Base-by-base conservation (phyloP, 2,888 invertebrate genomes). In the Altica lythri region DNA sequence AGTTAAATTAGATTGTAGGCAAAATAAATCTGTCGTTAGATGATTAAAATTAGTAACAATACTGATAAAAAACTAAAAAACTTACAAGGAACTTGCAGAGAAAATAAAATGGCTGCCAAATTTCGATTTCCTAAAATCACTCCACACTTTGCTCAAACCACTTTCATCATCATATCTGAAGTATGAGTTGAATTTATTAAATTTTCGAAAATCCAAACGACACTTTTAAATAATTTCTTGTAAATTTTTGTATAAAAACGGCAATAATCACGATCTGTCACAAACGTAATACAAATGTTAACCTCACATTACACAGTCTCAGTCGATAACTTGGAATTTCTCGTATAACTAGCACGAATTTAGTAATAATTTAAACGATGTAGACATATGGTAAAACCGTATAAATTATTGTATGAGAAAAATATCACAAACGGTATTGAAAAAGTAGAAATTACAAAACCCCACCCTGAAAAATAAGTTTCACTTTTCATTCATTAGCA, bases 41-140 rank as follows among this genome's bases (percentile, higher is more conserved):
- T n/a, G n/a, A n/a, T 17, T 18, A 3, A 44, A 10, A 16, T 19
- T 5, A 30, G 29, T 27, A 29, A 13, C 3, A 43, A 27, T 12
- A 43, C 8, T 16, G 43, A 8, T 27, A 53, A 55, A 51, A 53
- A 52, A 52, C 17, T 5, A 44, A 59, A 64, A 66, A 66, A 67
- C 66, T 67, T 66, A 67, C 65, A 63, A 60, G 63, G 62, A 65
- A 62, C 62, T 64, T 52, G 55, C 59, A 50, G 60, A 56, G 61
- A 62, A 66, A 60, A 59, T 59, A 60, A 62, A 59, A 61, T 62
- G 60, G 61, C 60, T 55, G 59, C 62, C 62, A 45, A 53, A 61
- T 54, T 61, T 57, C 53, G 49, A 63, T 58, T 59, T 55, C 54
- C 54, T 54, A 48, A 54, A 53, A 59, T 58, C 56, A 55, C 56